Conservation (phyloP, 2,888 invertebrate genomes). For the Nomada goodeniana region DNA sequence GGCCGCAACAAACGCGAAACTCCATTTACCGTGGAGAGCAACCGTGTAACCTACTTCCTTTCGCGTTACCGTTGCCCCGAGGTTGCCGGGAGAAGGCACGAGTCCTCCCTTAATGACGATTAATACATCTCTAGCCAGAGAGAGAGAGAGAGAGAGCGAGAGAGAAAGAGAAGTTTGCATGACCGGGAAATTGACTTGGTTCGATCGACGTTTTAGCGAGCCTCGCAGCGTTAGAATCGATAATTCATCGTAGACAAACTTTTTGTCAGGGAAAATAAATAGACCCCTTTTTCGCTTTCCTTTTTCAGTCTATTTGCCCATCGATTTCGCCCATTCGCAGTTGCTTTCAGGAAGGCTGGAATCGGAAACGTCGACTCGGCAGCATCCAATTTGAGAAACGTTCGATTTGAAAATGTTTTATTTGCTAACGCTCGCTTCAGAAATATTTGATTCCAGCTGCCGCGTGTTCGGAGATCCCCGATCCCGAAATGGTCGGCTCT, state of each 20-base stretch:
- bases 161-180: neutral
- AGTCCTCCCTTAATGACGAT: conserved; percentile 46
- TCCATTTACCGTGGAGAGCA: conserved; percentile 49
- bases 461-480: neutral
- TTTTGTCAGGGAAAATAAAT: neutral
- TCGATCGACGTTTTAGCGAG: conserved; percentile 9
- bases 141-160: neutral
- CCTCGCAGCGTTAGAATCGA: neutral
- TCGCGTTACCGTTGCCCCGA: conserved; percentile 12
- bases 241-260: neutral
- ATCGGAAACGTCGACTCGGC: conserved; percentile 7
- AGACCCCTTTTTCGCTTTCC: neutral
- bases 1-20: conserved; percentile 59
- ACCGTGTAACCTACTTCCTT: conserved; percentile 44
- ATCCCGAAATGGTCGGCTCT: neutral
- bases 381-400: conserved; percentile 12
- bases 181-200: neutral
- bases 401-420: conserved; percentile 18
- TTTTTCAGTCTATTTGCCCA: neutral
- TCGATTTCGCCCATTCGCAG: conserved; percentile 21
- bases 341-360: neutral
- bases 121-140: conserved; percentile 25
- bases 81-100: conserved; percentile 24
- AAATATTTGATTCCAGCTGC: neutral
- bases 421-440: neutral